Evolutionary conservation across 2,113 vertebrate species (phyloP), one percentile per base, ranked within the genome.

Genomic region (Apteryx mantelli): DNA sequence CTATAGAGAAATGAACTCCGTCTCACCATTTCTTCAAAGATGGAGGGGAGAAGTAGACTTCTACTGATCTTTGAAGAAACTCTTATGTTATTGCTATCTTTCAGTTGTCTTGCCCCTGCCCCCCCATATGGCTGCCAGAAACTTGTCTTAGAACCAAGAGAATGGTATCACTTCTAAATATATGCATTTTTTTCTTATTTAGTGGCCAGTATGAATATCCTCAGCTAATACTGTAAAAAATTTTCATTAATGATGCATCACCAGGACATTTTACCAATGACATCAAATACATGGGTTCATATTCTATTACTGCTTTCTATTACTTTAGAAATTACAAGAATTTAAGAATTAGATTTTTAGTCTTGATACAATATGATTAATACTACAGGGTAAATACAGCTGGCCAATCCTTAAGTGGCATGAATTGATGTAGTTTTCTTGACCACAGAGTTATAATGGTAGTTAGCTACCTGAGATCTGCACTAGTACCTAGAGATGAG

Each of bases 11-110:
- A 87, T 11, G 17, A 26, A 61, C 30, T 92, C 36, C 71, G 9
- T 90, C 30, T 95, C 20, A 81, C 2, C 5, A 22, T 58, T 56
- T 90, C 82, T 96, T 97, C 65, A 96, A 90, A 94, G 56, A 18
- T 38, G 53, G 81, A 84, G 11, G 18, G 46, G 36, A 96, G 48
- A 95, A 96, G 84, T 25, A 85, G 69, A 74, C 32, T 88, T 91
- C 71, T 83, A 42, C 18, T 71, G 13, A 40, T 91, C 63, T 86
- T 78, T 68, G 64, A 82, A 83, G 50, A 74, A 89, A 65, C 40
- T 88, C 79, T 79, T 25, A 40, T 25, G 20, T 5, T 65, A 36
- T 13, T 95, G 53, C 21, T 89, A 74, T 78, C 50, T 97, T 95
- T 94, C 58, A 85, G 44, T 32, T 76, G 4, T 75, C n/a, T 80